These are phyloP conservation scores for Branchinecta lindahli DNA, from an alignment of 1,140 invertebrate species.

Conservation along the genomic window DNA sequence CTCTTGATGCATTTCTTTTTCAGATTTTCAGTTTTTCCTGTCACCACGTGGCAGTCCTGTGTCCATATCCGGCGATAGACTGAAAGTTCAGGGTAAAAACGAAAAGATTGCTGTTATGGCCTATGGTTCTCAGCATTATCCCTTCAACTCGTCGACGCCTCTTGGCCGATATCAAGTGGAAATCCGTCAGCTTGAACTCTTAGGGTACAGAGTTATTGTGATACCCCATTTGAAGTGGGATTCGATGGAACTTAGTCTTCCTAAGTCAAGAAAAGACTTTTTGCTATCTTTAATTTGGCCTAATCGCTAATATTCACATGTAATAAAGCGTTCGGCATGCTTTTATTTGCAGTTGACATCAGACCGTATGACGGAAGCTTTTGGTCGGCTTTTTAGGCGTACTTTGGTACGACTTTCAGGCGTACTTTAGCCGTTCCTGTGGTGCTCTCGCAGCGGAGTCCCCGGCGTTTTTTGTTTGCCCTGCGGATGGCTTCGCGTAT, in stretches of 20 bases:
- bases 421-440: too few relatives aligned
- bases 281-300: neutral
- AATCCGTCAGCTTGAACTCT: neutral
- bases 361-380: too few relatives aligned
- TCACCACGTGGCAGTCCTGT: neutral
- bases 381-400: too few relatives aligned
- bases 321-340: too few relatives aligned
- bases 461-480: too few relatives aligned
- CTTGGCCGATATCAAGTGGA: neutral
- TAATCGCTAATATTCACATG: neutral
- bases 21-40: neutral
- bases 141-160: neutral
- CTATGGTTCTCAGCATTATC: neutral
- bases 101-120: neutral
- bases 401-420: too few relatives aligned
- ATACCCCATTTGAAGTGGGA: neutral
- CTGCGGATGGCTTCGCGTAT: too few relatives aligned
- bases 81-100: neutral
- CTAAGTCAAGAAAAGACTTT: neutral
- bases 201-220: conserved; percentile 1
- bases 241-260: neutral
- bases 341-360: too few relatives aligned
- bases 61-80: neutral
- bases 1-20: neutral
- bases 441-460: too few relatives aligned